Conservation (phyloP, 2,113 vertebrate species). For the Leptosomus discolor region DNA sequence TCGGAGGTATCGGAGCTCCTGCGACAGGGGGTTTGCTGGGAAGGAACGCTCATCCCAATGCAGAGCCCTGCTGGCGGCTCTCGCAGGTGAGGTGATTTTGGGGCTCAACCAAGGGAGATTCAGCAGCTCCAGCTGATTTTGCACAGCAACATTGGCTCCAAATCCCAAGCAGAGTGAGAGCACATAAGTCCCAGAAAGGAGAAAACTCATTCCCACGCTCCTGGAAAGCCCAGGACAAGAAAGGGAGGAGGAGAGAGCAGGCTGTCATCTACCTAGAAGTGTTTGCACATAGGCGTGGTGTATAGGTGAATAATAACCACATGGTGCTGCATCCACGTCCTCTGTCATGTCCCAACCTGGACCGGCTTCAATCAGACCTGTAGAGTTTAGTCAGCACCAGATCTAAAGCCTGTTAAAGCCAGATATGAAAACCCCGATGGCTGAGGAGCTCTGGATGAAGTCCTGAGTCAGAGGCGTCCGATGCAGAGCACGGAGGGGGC, state of each 20-base stretch:
- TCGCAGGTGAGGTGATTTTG: fast-evolving
- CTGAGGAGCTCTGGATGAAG: not conserved
- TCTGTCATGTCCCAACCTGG: not conserved
- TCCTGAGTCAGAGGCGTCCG: not conserved
- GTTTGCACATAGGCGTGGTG: not conserved
- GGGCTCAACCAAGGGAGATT: not conserved
- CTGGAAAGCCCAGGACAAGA: not conserved
- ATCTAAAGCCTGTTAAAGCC: not conserved
- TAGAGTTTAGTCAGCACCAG: not conserved
- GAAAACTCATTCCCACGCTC: not conserved
- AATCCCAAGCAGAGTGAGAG: fast-evolving
- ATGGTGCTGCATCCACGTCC: not conserved
- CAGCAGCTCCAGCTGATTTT: not conserved
- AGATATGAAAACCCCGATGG: fast-evolving
- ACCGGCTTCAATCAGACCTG: not conserved
- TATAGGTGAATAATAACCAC: not conserved
- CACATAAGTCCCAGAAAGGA: fast-evolving
- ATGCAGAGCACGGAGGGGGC: not conserved
- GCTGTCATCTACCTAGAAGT: not conserved
- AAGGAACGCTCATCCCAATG: not conserved
- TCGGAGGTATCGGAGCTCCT: not conserved
- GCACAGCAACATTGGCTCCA: not conserved
- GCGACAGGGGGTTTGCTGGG: fast-evolving
- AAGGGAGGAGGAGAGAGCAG: not conserved
- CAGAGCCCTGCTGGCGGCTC: not conserved